Percentiles rank a stretch among this genome's conserved stretches.
Conservation (phyloP, 2,888 invertebrate genomes). For the Troides oblongomaculatus region DNA sequence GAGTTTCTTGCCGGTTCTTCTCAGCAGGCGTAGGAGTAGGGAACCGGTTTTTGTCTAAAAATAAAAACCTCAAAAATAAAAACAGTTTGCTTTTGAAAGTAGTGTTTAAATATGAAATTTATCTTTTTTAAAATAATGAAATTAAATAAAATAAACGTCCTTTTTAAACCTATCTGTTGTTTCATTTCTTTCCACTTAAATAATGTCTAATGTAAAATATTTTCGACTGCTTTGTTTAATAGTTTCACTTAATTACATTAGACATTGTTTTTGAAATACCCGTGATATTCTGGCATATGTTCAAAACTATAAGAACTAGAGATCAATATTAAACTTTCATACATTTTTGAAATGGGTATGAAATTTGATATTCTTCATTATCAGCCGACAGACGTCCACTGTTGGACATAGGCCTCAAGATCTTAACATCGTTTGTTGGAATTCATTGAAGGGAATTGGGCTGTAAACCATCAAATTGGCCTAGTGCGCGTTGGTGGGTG, state of each 20-base stretch:
- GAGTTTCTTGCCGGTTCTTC: conserved; percentile 77
- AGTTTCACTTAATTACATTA: conserved; percentile 8
- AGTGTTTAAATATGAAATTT: neutral
- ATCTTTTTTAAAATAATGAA: conserved; percentile 6
- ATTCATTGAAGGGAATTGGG: too few relatives aligned
- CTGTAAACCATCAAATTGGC: too few relatives aligned
- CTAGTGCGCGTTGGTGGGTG: too few relatives aligned
- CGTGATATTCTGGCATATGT: neutral
- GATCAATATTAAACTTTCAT: too few relatives aligned
- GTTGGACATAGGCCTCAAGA: too few relatives aligned
- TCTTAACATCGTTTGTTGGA: too few relatives aligned
- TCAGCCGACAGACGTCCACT: too few relatives aligned
- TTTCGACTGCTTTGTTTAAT: too few relatives aligned
- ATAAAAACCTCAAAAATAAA: neutral
- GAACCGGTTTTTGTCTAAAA: conserved; percentile 52
- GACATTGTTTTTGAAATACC: conserved; percentile 10
- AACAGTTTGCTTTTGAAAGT: neutral
- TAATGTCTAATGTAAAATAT: conserved; percentile 28
- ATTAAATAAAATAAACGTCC: conserved; percentile 24
- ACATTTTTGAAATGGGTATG: too few relatives aligned
- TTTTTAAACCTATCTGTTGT: conserved; percentile 43
- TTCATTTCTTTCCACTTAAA: conserved; percentile 42
- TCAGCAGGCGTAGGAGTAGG: conserved; percentile 60
- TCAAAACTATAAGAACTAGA: neutral
- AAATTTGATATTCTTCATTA: too few relatives aligned